phyloP scores from a whole-genome alignment of 2,888 invertebrate genomes.

The Chymomyza caudatula region DNA sequence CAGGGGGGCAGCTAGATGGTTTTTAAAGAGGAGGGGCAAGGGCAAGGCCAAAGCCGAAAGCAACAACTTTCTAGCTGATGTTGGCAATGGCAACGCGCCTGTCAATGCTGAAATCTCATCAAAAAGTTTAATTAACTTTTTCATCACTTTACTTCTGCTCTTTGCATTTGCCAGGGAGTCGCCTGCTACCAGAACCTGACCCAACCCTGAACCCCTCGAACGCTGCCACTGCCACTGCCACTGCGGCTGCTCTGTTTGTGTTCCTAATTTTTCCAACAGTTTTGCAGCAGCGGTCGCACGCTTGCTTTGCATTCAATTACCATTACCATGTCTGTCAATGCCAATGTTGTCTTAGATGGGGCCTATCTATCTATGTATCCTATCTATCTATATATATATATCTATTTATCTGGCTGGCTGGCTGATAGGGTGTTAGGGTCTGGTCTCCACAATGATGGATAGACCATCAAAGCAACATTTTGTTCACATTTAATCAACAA shows the following conservation, averaged over 20 bases:
- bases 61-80: not conserved
- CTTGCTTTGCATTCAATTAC: constrained; percentile 59
- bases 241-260: constrained; percentile 25
- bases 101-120: constrained; percentile 64
- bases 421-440: constrained; percentile 10
- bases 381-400: not conserved
- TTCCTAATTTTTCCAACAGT: constrained; percentile 1
- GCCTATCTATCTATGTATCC: not conserved
- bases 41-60: not conserved
- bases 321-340: constrained; percentile 22
- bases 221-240: not conserved
- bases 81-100: constrained; percentile 6
- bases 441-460: not conserved
- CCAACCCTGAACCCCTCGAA: not conserved
- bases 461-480: not conserved
- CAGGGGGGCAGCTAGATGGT: not conserved
- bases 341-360: not conserved
- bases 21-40: not conserved
- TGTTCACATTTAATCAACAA: constrained; percentile 41
- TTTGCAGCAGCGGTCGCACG: constrained; percentile 12
- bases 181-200: not conserved
- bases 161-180: constrained; percentile 38
- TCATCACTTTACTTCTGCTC: constrained; percentile 67
- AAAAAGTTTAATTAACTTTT: constrained; percentile 74
- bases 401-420: not conserved